phyloP scores from a whole-genome alignment of 2,888 invertebrate genomes.

The Ecliptopera silaceata region DNA sequence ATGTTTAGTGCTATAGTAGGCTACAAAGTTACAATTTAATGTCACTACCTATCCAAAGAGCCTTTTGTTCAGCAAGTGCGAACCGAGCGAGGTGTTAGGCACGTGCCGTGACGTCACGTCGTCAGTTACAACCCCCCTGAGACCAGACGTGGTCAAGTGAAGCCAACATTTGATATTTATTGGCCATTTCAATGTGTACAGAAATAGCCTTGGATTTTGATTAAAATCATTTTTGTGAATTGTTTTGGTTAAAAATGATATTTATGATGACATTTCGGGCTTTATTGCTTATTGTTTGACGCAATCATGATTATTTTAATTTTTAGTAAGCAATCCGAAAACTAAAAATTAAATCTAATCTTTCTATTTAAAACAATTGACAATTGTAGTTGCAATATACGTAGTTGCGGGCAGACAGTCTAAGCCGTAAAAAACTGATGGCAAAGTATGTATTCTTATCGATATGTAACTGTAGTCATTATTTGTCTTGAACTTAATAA shows the following conservation, averaged over 20 bases:
- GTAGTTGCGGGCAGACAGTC: too few species aligned
- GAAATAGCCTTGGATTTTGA: background rate
- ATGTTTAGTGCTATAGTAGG: background rate
- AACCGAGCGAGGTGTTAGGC: conserved; percentile 37
- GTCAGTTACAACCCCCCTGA: conserved; percentile 37
- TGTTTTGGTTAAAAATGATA: background rate
- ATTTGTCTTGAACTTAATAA: too few species aligned
- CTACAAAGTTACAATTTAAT: background rate
- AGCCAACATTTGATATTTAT: conserved; percentile 20
- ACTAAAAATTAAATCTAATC: too few species aligned
- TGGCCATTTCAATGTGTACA: conserved; percentile 7
- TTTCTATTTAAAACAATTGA: background rate
- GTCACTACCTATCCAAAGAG: conserved; percentile 1
- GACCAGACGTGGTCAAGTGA: conserved; percentile 18
- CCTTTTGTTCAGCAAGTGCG: conserved; percentile 21
- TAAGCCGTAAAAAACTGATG: too few species aligned
- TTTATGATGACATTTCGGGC: too few species aligned
- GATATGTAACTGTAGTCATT: too few species aligned
- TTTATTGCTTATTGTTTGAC: too few species aligned
- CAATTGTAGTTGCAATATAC: too few species aligned
- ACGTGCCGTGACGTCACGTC: conserved; percentile 42
- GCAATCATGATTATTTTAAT: too few species aligned
- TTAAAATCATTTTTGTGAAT: background rate
- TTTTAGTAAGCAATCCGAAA: too few species aligned
- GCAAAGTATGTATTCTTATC: too few species aligned